Evolutionary conservation across 2,888 invertebrate genomes (phyloP), one percentile per base, ranked within the genome.

Genomic region (Sepiola atlantica): DNA sequence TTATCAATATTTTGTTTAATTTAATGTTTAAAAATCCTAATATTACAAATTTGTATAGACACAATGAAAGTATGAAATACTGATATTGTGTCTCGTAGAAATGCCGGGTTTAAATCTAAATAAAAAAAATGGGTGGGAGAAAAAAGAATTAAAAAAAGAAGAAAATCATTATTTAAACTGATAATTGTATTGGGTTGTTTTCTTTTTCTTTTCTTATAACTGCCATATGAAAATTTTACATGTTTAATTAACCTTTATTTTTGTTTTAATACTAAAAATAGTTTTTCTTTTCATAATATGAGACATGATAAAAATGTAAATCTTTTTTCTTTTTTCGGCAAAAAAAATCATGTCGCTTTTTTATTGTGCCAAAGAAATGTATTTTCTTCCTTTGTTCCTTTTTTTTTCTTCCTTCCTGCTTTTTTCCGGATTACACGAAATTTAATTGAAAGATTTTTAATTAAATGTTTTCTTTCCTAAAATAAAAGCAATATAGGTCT

Each of bases 331-430:
- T 14, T 77, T n/a, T 77, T 77, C 77, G n/a, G n/a, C n/a, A 77
- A 77, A 77, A 77, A 61, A 18, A 77, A 77, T n/a, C 77, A 77
- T 16, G 77, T 77, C 77, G 77, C n/a, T 16, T n/a, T 32, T 32
- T n/a, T 77, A 18, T 77, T 16, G n/a, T 20, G 77, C 14, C 77
- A 16, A 77, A 77, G 16, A n/a, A 4, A 45, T 45, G 2, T n/a
- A 4, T 16, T 77, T 77, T 77, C n/a, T n/a, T 77, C n/a, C 77
- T n/a, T n/a, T n/a, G n/a, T n/a, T n/a, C 77, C n/a, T 77, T n/a
- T n/a, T 77, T n/a, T n/a, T 77, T 77, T 77, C 77, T 77, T 77
- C n/a, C 77, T 77, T 77, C 77, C 77, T 77, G 14, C 77, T n/a
- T 77, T 28, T 61, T 61, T 61, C 28, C n/a, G 14, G 14, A n/a